phyloP scores from a whole-genome alignment of 2,113 vertebrate genomes.

The Glareola pratincola region DNA sequence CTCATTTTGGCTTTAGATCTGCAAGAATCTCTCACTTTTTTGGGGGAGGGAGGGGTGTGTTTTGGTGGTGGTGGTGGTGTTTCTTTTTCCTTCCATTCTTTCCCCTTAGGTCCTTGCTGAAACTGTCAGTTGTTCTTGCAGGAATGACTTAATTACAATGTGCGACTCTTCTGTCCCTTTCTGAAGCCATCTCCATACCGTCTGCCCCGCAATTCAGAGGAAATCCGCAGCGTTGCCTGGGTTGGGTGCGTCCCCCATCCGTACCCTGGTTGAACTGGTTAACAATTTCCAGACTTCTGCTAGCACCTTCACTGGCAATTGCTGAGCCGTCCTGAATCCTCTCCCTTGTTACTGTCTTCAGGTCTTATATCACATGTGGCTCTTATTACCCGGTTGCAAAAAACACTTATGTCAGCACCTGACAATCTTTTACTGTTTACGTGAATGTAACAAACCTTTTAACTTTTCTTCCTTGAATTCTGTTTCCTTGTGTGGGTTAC shows the following conservation, averaged over 20 bases:
- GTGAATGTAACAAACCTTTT: background rate
- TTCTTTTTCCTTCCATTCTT: background rate
- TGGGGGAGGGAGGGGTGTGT: fast-evolving
- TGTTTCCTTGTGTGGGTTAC: background rate
- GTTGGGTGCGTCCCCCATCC: background rate
- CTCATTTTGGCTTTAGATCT: background rate
- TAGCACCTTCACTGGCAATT: background rate
- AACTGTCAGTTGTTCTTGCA: background rate
- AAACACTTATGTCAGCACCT: background rate
- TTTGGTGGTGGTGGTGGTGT: background rate
- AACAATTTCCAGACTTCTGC: background rate
- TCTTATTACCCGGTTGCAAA: background rate
- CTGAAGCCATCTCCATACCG: background rate
- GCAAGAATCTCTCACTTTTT: background rate
- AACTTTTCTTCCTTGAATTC: background rate
- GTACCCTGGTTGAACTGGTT: background rate
- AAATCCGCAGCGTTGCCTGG: background rate
- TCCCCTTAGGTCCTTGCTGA: background rate
- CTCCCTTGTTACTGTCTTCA: background rate
- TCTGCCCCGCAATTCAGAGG: background rate
- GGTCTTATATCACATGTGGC: background rate
- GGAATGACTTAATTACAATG: background rate
- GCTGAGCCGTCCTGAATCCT: background rate
- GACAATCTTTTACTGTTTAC: background rate
- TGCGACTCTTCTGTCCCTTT: background rate